phyloP scores from a whole-genome alignment of 2,797 vertebrate genomes.

The Hybognathus amarus region DNA sequence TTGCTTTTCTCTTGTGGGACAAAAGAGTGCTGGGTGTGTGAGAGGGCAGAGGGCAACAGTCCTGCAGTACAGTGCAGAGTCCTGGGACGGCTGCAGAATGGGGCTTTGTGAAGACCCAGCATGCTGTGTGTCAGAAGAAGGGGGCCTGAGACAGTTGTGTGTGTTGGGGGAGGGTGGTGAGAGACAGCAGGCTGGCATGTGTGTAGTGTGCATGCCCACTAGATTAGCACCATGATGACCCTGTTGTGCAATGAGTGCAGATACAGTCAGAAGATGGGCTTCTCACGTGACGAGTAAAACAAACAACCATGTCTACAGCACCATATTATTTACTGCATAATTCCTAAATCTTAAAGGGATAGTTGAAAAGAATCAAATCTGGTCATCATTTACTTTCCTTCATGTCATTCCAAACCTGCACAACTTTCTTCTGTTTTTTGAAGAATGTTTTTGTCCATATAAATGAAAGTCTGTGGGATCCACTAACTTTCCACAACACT shows the following conservation, averaged over 20 bases:
- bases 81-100: slow-evolving; percentile 68
- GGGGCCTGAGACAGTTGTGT: slow-evolving; percentile 52
- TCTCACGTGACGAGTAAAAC: slow-evolving; percentile 4
- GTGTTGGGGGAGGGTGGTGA: slow-evolving; percentile 47
- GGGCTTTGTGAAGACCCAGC: slow-evolving; percentile 74
- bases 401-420: background rate
- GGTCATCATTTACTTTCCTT: background rate
- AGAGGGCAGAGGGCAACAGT: slow-evolving; percentile 77
- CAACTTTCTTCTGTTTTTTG: background rate
- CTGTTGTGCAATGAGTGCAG: slow-evolving; percentile 17
- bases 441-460: background rate
- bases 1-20: slow-evolving; percentile 82
- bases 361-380: background rate
- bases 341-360: background rate
- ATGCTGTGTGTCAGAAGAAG: slow-evolving; percentile 71
- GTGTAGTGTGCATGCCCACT: slow-evolving; percentile 37
- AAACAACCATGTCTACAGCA: background rate
- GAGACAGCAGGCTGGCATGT: slow-evolving; percentile 41
- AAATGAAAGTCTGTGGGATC: background rate
- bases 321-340: background rate
- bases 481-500: background rate
- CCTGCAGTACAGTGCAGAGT: slow-evolving; percentile 78
- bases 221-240: slow-evolving; percentile 45
- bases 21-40: slow-evolving; percentile 75
- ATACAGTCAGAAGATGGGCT: slow-evolving; percentile 17